Conservation (phyloP, 2,888 invertebrate genomes). For the Crioceris asparagi region DNA sequence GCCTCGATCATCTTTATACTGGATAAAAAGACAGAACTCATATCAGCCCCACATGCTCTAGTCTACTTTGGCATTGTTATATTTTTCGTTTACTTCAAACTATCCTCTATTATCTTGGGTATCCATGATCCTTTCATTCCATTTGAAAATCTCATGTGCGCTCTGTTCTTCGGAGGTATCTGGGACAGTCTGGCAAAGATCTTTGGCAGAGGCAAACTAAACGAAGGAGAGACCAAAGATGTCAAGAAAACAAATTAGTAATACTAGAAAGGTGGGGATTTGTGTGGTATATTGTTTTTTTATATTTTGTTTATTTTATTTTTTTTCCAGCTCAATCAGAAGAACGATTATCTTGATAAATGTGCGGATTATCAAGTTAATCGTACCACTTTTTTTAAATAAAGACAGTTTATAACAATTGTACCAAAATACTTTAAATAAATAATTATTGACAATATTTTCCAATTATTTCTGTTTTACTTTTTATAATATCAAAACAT, state of each 20-base stretch:
- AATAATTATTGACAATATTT: no score
- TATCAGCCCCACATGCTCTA: constrained; percentile 92
- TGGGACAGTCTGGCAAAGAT: constrained; percentile 94
- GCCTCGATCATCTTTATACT: constrained; percentile 93
- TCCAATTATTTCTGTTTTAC: no score
- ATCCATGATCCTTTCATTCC: constrained; percentile 99
- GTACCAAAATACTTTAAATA: no score
- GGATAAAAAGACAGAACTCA: constrained; percentile 93
- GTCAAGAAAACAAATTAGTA: constrained; percentile 76
- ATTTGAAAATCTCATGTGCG: constrained; percentile 96
- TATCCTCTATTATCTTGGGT: constrained; percentile 90
- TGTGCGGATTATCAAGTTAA: constrained; percentile 30
- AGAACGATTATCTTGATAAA: constrained; percentile 25
- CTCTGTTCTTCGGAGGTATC: constrained; percentile 93
- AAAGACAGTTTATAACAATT: no score
- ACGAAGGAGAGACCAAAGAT: constrained; percentile 68
- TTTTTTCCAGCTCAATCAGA: no score
- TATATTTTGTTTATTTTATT: constrained; percentile 1
- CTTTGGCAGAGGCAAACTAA: constrained; percentile 69
- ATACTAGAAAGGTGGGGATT: constrained; percentile 24
- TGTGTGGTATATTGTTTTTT: background rate
- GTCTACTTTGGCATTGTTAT: constrained; percentile 97
- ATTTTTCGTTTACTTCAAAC: constrained; percentile 94
- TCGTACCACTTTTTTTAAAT: constrained; percentile 14
- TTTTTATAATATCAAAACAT: no score